Base-by-base conservation (phyloP, 2,888 invertebrate genomes). In the Melinaea marsaeus region DNA sequence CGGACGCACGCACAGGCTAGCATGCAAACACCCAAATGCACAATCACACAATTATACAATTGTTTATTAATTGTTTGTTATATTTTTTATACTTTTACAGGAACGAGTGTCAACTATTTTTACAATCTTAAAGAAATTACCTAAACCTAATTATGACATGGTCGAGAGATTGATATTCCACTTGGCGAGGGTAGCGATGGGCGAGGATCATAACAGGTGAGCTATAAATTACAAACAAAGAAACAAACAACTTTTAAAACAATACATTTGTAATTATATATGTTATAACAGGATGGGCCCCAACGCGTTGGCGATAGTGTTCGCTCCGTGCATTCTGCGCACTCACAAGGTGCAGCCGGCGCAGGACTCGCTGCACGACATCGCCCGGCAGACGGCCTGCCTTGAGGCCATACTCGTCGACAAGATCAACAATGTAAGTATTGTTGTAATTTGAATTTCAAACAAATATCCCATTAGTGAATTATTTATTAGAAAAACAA, bases 101-200 rank as follows among this genome's bases (percentile, higher is more conserved):
- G 98, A 98, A 81, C 92, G 96, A 69, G 94, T 97, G 9, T 94
- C 95, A 51, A 96, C 96, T 46, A 91, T 98, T 70, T 96, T 96
- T 81, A 94, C 95, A 56, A 95, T 97, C 75, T 90, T 98, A 72
- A 96, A 96, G 79, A 96, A 97, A 85, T 90, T 98, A 70, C 98
- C 98, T 3, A 95, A 95, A 77, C 92, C 95, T 2, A 97, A 98
- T 86, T 97, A 96, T 82, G 96, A 96, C 84, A 92, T 98, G 60
- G 95, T 98, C 91, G 98, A 98, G 84, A 93, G 98, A 71, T 88
- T 98, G 71, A 96, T 98, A 86, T 98, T 98, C 80, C 98, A 98
- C 86, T 87, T 98, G 74, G 97, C 98, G 46, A 92, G 97, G 76
- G 96, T 98, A 22, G 97, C 97, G 0, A 88, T 95, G 42, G 94